phyloP scores from a whole-genome alignment of 2,113 vertebrate genomes.

The Ochotona curzoniae region DNA sequence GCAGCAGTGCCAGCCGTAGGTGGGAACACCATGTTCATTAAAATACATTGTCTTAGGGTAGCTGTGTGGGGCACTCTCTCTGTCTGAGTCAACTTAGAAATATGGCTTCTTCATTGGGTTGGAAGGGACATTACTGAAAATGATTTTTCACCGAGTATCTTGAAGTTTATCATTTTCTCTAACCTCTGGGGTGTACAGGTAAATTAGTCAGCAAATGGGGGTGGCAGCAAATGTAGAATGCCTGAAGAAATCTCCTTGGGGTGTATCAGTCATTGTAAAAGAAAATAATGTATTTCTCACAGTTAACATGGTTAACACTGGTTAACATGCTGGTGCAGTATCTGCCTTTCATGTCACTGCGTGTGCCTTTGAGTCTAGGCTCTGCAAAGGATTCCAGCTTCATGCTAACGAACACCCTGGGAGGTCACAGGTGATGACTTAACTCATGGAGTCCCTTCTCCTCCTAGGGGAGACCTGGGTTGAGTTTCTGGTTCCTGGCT shows the following conservation, averaged over 20 bases:
- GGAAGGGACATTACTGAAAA: neutral
- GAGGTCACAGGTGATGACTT: too few species aligned
- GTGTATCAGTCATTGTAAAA: neutral
- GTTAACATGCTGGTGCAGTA: too few species aligned
- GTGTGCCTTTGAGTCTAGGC: too few species aligned
- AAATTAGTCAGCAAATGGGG: neutral
- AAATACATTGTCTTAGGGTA: neutral
- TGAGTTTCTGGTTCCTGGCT: too few species aligned
- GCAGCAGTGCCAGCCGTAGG: neutral
- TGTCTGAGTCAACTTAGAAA: neutral
- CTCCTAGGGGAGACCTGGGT: too few species aligned
- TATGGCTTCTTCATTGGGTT: neutral
- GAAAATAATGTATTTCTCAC: neutral
- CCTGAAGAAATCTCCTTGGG: neutral
- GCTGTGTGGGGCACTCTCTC: neutral
- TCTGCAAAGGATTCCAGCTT: too few species aligned
- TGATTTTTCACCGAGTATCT: constrained; percentile 17
- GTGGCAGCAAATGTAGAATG: rapidly evolving
- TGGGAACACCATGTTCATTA: neutral
- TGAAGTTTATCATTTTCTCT: neutral
- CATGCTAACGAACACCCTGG: too few species aligned
- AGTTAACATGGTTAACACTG: too few species aligned
- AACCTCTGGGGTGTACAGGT: neutral
- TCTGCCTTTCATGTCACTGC: too few species aligned
- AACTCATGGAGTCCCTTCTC: too few species aligned